Conservation (phyloP, 1,140 invertebrate genomes). For the Drosophila rhopaloa region DNA sequence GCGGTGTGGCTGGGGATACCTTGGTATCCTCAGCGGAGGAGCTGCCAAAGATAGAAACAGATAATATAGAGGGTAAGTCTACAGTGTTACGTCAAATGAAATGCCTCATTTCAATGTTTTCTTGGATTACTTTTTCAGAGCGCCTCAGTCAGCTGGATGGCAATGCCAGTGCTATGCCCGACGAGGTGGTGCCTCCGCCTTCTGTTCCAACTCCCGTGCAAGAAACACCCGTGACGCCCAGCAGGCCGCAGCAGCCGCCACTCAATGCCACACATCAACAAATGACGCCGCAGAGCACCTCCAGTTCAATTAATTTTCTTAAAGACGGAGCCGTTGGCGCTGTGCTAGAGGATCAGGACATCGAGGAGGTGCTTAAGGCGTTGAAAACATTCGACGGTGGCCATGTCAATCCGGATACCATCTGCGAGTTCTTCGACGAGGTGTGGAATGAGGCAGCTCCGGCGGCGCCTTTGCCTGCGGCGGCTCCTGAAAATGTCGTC, state of each 20-base stretch:
- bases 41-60: constrained; percentile 55
- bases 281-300: constrained; percentile 65
- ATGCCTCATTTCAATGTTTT: constrained; percentile 7
- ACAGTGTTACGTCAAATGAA: background rate
- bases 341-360: constrained; percentile 79
- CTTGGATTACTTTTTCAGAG: constrained; percentile 50
- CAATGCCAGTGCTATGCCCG: constrained; percentile 32
- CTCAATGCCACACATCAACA: constrained; percentile 19
- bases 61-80: constrained; percentile 73
- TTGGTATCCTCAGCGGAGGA: constrained; percentile 20
- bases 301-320: constrained; percentile 65
- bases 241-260: constrained; percentile 39
- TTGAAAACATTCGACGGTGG: constrained; percentile 73
- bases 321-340: constrained; percentile 57
- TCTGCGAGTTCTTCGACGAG: constrained; percentile 80
- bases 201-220: constrained; percentile 2
- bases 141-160: constrained; percentile 80
- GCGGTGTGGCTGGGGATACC: constrained; percentile 1
- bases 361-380: constrained; percentile 83
- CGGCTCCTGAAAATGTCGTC: constrained; percentile 1
- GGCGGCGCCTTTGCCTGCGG: background rate
- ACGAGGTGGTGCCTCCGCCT: constrained; percentile 8
- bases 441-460: constrained; percentile 61
- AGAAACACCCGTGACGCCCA: constrained; percentile 47
- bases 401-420: constrained; percentile 66